Evolutionary conservation across 2,113 vertebrate genomes (phyloP), one percentile per base, ranked within the genome.

Genomic region (Pontoporia blainvillei): DNA sequence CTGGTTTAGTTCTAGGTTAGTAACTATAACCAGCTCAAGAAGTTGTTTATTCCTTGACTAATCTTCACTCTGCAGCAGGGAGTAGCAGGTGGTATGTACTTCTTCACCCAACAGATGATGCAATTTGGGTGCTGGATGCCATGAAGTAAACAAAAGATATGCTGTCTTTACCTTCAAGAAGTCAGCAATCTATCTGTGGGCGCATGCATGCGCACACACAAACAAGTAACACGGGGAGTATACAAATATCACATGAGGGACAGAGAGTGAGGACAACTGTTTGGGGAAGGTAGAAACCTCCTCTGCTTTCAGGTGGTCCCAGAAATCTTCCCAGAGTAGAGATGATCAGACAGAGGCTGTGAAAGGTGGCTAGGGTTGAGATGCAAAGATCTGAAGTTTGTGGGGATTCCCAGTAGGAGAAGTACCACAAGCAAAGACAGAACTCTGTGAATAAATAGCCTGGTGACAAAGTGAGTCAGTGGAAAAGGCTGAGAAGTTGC

Each of bases 151-250:
- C 12, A 61, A 27, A 82, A 69, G 54, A 23, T 61, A 34, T 9
- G 46, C 39, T 25, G 23, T 23, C 2, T 67, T 49, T 52, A 49
- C 57, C 17, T 75, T 83, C 59, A 88, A 64, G 36, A 87, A 91
- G 39, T 0, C 59, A 46, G n/a, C 46, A n/a, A 15, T 79, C 34
- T 25, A 49, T 75, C 49, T 62, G 15, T 34, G 15, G 2, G 17
- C 1, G 9, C 8, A 6, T 0, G 9, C 4, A 36, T 2, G 13
- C 2, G 29, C 2, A 52, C 25, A 49, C 11, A 61, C 11, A 49
- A 25, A 44, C 36, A 2, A n/a, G 52, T 15, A 59, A 91, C 8
- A 34, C 6, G 41, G n/a, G 3, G 14, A 36, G 34, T 39, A 88
- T 20, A 23, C 4, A 64, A 78, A 79, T 20, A 20, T 25, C 41